Conservation (phyloP, 2,888 invertebrate species). For the Isotomurus palustris region DNA sequence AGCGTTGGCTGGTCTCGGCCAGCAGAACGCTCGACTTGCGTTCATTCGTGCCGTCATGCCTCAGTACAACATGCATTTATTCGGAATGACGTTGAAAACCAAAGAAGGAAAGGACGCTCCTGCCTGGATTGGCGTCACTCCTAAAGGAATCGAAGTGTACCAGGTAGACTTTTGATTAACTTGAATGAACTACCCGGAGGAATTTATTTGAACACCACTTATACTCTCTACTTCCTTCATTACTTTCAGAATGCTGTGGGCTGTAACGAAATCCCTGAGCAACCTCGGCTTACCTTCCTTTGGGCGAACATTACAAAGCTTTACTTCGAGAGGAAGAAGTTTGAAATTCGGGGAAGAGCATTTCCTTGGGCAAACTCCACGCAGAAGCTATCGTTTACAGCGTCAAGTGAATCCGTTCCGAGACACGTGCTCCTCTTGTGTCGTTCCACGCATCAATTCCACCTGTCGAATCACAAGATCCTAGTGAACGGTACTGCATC, state of each 20-base stretch:
- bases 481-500: constrained; percentile 20
- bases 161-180: constrained; percentile 49
- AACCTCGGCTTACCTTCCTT: constrained; percentile 69
- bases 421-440: constrained; percentile 82
- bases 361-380: constrained; percentile 60
- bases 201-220: background rate
- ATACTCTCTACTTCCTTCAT: constrained; percentile 2
- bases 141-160: constrained; percentile 84
- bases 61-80: constrained; percentile 45
- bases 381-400: constrained; percentile 72
- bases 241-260: constrained; percentile 37
- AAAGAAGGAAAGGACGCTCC: constrained; percentile 60
- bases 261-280: constrained; percentile 43
- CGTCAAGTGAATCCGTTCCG: constrained; percentile 88
- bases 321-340: constrained; percentile 94
- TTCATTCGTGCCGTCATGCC: constrained; percentile 45
- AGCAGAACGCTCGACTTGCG: constrained; percentile 40
- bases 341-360: constrained; percentile 88
- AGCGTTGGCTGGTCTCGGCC: constrained; percentile 38
- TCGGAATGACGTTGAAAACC: constrained; percentile 44
- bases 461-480: constrained; percentile 56
- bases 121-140: constrained; percentile 85
- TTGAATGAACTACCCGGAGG: background rate
- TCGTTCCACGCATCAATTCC: constrained; percentile 87
- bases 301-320: constrained; percentile 95